Evolutionary conservation across 2,797 vertebrate genomes (phyloP).

Genomic region (Muscicapa striata): DNA sequence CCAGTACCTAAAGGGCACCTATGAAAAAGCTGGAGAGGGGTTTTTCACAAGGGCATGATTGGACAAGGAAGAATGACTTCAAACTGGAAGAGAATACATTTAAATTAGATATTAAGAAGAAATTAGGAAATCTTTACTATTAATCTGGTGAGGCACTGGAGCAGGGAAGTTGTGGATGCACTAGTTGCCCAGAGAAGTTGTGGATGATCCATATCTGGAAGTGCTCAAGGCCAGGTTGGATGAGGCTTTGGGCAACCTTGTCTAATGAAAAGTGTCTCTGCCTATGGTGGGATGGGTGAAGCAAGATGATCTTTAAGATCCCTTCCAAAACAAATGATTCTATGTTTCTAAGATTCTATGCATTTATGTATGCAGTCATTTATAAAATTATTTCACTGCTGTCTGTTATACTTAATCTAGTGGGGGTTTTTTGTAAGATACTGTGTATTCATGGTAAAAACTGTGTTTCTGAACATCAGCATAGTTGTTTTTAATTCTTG

Average conservation of each 20-base stretch:
- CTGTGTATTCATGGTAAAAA: background rate
- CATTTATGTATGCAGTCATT: no score
- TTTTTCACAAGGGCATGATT: rapidly evolving
- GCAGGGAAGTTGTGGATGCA: no score
- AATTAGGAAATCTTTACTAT: background rate
- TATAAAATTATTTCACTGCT: background rate
- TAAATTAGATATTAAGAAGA: background rate
- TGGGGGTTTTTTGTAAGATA: background rate
- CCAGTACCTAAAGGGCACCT: background rate
- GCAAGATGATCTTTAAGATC: background rate
- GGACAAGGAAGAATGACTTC: background rate
- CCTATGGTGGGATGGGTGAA: background rate
- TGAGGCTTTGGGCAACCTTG: background rate
- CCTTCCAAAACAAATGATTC: background rate
- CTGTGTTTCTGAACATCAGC: background rate
- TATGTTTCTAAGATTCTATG: background rate
- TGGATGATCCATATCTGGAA: no score
- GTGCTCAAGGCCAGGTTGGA: background rate
- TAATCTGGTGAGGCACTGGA: background rate
- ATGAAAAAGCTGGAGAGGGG: background rate
- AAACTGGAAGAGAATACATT: background rate
- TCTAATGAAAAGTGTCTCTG: background rate
- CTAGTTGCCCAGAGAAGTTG: background rate
- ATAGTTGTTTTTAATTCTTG: background rate
- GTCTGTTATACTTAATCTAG: no score